Evolutionary conservation across 2,797 vertebrate species (phyloP), one percentile per base, ranked within the genome.

Genomic region (Anolis apletophallus): DNA sequence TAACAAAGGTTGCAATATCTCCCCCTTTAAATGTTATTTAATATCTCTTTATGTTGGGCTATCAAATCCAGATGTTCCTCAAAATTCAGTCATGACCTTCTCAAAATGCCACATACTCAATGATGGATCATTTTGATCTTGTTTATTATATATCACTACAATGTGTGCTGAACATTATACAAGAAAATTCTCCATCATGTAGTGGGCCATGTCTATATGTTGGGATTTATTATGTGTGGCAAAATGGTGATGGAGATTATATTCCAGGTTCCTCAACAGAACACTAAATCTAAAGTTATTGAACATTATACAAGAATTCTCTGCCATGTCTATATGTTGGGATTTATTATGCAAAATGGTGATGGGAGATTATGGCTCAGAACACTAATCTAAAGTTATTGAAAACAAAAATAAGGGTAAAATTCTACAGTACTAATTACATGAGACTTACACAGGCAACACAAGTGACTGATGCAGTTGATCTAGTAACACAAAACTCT

Each of bases 401-500:
- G 34, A 64, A 87, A 83, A 87, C 50, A 75, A 81, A 85, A 81
- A 32, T 10, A 74, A 80, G 40, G 19, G 64, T 7, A 64, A 52
- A 64, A 52, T 50, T 13, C 80, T 59, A 52, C 50, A 75, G 40
- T 54, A 78, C 4, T 50, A 64, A 40, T 67, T 87, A 79, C 55
- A 73, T 54, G 57, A 71, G 36, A 78, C 6, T 59, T 32, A 71
- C n/a, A n/a, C 19, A 69, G 29, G 61, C n/a, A 71, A 74, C 59
- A 55, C 46, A 84, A 72, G 75, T 26, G 54, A 73, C 13, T 54
- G 74, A 72, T n/a, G n/a, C 61, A 57, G 36, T 69, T 67, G 21
- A 85, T 80, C 46, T 71, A 72, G 55, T 61, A 72, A 83, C 40
- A 87, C 55, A 78, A 72, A 87, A 77, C 26, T 40, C 55, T 52